A percentile compares a stretch with the other conserved stretches of the same genome.
Conservation (phyloP, 2,113 vertebrate species). For the Falcunculus frontatus region DNA sequence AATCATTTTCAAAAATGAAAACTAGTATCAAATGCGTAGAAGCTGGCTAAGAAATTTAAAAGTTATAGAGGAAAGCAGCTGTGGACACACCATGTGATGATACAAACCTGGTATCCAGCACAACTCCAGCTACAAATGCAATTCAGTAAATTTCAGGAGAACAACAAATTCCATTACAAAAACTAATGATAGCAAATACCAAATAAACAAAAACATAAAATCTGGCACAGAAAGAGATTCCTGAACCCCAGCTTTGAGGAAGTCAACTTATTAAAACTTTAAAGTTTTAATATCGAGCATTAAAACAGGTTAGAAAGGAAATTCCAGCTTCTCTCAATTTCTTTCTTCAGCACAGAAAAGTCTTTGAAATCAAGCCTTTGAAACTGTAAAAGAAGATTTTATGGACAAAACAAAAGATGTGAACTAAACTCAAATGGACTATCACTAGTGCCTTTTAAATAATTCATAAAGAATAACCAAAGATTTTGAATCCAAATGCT, state of each 20-base stretch:
- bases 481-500: neutral
- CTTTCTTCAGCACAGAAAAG: neutral
- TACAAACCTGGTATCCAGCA: neutral
- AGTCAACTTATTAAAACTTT: neutral
- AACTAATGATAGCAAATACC: neutral
- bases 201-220: neutral
- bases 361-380: neutral
- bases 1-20: neutral
- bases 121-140: neutral
- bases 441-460: neutral
- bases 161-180: neutral
- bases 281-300: neutral
- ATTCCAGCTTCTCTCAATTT: neutral
- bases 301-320: neutral
- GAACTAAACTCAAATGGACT: neutral
- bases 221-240: neutral
- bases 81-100: fast-evolving
- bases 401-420: neutral
- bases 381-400: neutral
- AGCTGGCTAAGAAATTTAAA: neutral
- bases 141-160: neutral
- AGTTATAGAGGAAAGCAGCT: neutral
- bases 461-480: neutral
- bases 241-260: neutral
- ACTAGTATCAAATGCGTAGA: fast-evolving